Evolutionary conservation across 2,888 invertebrate species (phyloP), one percentile per base, ranked within the genome.

Genomic region (Iphiclides podalirius): DNA sequence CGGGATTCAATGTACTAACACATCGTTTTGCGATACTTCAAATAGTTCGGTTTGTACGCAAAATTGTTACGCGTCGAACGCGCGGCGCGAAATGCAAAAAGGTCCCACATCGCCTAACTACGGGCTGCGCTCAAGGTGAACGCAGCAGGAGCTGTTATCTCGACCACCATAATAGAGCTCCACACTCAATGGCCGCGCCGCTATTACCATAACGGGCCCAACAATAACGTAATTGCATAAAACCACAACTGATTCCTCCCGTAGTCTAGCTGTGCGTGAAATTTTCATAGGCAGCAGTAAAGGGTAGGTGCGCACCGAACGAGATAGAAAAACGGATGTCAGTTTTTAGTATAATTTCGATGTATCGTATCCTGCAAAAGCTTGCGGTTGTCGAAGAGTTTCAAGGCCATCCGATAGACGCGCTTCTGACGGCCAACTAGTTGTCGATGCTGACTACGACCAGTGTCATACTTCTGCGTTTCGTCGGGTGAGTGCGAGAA

Each of bases 191-290:
- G 34, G 23, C 17, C 14, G n/a, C n/a, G 39, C 38, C 23, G 43
- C 34, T 20, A 39, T 44, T 39, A 49, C 49, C 49, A 49, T 49
- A 49, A 49, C 49, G 44, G 44, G 39, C 38, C 23, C 16, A 44
- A 50, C 40, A 50, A 50, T 50, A 50, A 40, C 44, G 26, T 43
- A 28, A 43, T 44, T 50, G 49, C 43, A 49, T 39, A 34, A 50
- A 50, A 50, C 44, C 50, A 45, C 50, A 41, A 40, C 44, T 31
- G 50, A 50, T 50, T 50, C 45, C 45, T 50, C 45, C 45, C 31
- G 50, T 40, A 45, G 50, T 40, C 40, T 40, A 50, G 8, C 50
- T 45, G 26, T 45, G 50, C 50, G 45, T 50, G 50, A 50, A 50
- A 50, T 45, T 50, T 50, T 50, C 44, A 35, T 44, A 44, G 39